phyloP scores from a whole-genome alignment of 1,140 invertebrate species.

The Camponotus vicinus region DNA sequence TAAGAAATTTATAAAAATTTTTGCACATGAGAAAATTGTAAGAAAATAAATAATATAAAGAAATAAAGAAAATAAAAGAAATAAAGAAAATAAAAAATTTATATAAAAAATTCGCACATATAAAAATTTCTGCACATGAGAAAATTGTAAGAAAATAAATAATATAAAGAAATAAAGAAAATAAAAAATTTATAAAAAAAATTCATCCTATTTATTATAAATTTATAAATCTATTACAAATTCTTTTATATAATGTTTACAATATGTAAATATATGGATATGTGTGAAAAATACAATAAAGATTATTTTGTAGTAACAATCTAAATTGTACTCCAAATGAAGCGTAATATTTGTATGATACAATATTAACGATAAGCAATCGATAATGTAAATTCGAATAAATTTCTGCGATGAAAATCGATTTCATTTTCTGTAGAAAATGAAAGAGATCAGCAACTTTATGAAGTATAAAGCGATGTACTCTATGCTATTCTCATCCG shows the following conservation, averaged over 20 bases:
- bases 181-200: neutral
- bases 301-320: neutral
- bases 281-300: neutral
- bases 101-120: neutral
- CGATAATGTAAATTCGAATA: neutral
- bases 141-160: no score
- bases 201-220: neutral
- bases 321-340: neutral
- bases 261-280: neutral
- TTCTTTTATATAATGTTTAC: neutral
- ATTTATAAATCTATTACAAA: no score
- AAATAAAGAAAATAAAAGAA: no score
- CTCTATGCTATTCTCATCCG: neutral
- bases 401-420: neutral
- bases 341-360: neutral
- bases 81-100: no score
- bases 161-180: no score
- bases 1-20: no score
- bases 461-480: conserved; percentile 11
- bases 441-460: neutral
- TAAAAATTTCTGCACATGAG: no score
- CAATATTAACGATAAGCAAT: neutral
- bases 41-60: no score
- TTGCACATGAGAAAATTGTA: neutral
- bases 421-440: neutral